phyloP scores from a whole-genome alignment of 2,113 vertebrate species.

The Chamaetylas fuelleborni region DNA sequence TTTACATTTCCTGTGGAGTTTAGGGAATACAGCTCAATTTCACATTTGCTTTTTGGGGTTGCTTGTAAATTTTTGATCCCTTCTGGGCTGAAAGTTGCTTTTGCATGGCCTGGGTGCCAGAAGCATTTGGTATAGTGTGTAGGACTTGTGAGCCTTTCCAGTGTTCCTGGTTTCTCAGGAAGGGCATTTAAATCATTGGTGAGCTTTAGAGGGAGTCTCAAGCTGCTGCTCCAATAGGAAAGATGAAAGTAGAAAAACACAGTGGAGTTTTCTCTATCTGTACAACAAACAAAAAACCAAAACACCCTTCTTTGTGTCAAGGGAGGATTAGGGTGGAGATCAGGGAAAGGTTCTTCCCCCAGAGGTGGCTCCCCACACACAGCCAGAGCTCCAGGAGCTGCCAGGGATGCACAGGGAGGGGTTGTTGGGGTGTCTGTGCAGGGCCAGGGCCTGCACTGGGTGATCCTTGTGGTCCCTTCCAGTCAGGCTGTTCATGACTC shows the following conservation, averaged over 20 bases:
- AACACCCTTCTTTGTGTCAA: background rate
- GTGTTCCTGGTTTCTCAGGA: background rate
- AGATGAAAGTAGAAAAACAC: background rate
- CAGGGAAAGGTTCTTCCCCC: background rate
- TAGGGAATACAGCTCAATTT: background rate
- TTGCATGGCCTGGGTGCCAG: background rate
- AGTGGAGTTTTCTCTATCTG: background rate
- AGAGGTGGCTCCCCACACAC: background rate
- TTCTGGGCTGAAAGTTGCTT: background rate
- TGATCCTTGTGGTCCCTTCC: background rate
- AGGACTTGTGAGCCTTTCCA: background rate
- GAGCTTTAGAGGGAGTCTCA: background rate
- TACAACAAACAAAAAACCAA: background rate
- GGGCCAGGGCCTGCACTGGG: rapidly evolving
- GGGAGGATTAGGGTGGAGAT: rapidly evolving
- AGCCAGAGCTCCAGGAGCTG: background rate
- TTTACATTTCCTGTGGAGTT: background rate
- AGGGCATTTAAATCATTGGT: background rate
- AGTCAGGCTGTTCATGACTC: background rate
- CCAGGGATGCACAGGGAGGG: background rate
- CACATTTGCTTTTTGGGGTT: background rate
- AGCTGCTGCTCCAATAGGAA: background rate
- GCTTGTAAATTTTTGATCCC: background rate
- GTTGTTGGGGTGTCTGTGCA: background rate
- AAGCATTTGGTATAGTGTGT: background rate